Evolutionary conservation across 1,140 invertebrate genomes (phyloP), one percentile per base, ranked within the genome.

Genomic region (Aphaenogaster rudis): DNA sequence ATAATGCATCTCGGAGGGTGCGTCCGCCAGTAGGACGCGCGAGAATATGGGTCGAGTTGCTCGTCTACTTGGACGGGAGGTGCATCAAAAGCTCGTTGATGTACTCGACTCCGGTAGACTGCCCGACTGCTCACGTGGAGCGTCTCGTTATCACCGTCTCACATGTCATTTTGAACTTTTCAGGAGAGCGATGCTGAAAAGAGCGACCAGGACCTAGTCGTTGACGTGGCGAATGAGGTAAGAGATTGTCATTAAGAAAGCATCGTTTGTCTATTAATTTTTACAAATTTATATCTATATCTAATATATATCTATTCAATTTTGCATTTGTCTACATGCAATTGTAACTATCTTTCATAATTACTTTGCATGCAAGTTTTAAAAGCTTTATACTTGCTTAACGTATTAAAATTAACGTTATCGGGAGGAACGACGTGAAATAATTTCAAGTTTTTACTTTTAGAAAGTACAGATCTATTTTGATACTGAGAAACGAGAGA

Each of bases 221-320:
- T 99, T 39, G 98, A 99, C 95, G 98, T 98, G 67, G 98, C 98
- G 57, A 98, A 98, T 93, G 98, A 98, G 96, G 98, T 97, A 94
- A 94, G 92, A 87, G 13, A 48, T 7, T 59, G 36, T 48, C 17
- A 21, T 82, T 45, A 42, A 74, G 36, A 48, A 57, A 15, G 11
- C 45, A 17, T 8, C 2, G 17, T 5, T 42, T 64, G 2, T 66
- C 7, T 13, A 8, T 48, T 50, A 39, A 64, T 48, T 78, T 77
- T n/a, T 54, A 11, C 0, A 1, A 17, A 28, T 69, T 45, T 8
- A 17, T 74, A 54, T 11, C 8, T 11, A 57, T n/a, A 36, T 39
- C 3, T 9, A 6, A 7, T 9, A 42, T 28, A 33, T 21, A 39
- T 42, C 13, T 66, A 59, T 48, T 17, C 15, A 48, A n/a, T 9